Percentiles rank a stretch among this genome's conserved stretches.
Evolutionary conservation across 2,797 vertebrate species (phyloP).

Genomic region (Phrynocephalus forsythii): DNA sequence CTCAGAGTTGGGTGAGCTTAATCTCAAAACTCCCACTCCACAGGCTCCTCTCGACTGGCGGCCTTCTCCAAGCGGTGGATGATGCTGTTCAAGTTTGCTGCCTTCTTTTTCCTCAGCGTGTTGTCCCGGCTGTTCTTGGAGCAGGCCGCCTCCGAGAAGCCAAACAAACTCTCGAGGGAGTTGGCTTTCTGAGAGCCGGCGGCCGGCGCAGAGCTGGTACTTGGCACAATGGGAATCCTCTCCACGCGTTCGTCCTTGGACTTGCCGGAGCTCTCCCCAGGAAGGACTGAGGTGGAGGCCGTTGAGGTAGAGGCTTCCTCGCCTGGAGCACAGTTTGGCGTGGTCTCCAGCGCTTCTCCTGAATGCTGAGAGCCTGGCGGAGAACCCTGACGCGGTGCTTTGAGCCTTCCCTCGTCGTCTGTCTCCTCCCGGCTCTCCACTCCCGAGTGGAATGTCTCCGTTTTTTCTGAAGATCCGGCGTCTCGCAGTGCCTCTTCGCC

Average conservation of each 20-base stretch:
- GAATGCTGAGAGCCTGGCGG: constrained; percentile 70
- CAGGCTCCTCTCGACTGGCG: constrained; percentile 94
- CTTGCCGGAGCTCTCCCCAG: constrained; percentile 76
- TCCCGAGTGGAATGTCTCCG: constrained; percentile 67
- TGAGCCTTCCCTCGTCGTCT: constrained; percentile 75
- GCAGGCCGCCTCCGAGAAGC: constrained; percentile 87
- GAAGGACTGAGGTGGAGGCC: constrained; percentile 74
- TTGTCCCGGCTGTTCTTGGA: constrained; percentile 94
- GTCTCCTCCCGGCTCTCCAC: constrained; percentile 73
- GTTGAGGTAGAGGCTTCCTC: constrained; percentile 88
- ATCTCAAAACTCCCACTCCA: constrained; percentile 91
- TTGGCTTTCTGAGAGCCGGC: constrained; percentile 79
- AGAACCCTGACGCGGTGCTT: constrained; percentile 82
- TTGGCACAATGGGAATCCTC: constrained; percentile 82
- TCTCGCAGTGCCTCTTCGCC: constrained; percentile 79
- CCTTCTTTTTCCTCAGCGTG: constrained; percentile 97
- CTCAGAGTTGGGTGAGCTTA: constrained; percentile 76
- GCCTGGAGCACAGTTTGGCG: constrained; percentile 77
- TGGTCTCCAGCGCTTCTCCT: constrained; percentile 71
- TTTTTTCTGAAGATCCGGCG: constrained; percentile 69
- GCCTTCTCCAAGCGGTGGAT: constrained; percentile 99
- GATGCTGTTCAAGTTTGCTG: constrained; percentile 99
- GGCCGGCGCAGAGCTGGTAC: constrained; percentile 81
- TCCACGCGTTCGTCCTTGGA: constrained; percentile 73
- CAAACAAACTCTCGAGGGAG: constrained; percentile 89